phyloP scores from a whole-genome alignment of 92 coral and sea anemone genomes.

The Porites evermanni region DNA sequence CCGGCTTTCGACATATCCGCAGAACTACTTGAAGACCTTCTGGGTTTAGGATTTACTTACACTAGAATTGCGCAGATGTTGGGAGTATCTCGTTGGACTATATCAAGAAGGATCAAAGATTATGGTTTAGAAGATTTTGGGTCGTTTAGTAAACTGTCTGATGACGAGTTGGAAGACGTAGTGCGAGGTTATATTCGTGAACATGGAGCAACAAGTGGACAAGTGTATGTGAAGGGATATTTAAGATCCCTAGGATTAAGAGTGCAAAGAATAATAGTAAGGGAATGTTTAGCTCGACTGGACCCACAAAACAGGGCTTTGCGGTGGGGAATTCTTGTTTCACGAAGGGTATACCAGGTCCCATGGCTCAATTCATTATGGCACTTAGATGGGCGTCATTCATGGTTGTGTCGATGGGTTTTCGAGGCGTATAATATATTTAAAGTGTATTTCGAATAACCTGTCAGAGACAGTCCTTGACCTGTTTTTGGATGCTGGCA shows the following conservation, averaged over 20 bases:
- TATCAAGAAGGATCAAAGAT: no score
- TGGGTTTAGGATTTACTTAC: slow-evolving; percentile 42
- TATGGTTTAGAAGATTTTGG: no score
- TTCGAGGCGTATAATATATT: no score
- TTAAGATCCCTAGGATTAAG: no score
- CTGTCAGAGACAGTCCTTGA: no score
- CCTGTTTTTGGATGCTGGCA: no score
- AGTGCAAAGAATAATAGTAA: slow-evolving; percentile 40
- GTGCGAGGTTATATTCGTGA: not conserved
- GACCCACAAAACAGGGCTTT: slow-evolving; percentile 59
- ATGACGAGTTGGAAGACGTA: no score
- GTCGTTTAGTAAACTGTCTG: no score
- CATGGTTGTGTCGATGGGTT: no score
- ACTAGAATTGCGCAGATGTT: slow-evolving; percentile 24
- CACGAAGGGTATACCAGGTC: slow-evolving; percentile 43
- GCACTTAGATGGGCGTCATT: slow-evolving; percentile 65
- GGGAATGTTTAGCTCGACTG: slow-evolving; percentile 63
- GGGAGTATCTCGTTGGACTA: not conserved
- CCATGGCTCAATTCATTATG: slow-evolving; percentile 62
- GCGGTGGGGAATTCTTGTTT: slow-evolving; percentile 55
- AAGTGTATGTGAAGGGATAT: no score
- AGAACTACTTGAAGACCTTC: slow-evolving; percentile 29
- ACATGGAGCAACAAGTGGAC: slow-evolving; percentile 56
- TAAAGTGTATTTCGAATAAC: no score
- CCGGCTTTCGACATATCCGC: not conserved